Base-by-base conservation (phyloP, 37 sponge, comb jelly and placozoan species). In the Amphimedon queenslandica region DNA sequence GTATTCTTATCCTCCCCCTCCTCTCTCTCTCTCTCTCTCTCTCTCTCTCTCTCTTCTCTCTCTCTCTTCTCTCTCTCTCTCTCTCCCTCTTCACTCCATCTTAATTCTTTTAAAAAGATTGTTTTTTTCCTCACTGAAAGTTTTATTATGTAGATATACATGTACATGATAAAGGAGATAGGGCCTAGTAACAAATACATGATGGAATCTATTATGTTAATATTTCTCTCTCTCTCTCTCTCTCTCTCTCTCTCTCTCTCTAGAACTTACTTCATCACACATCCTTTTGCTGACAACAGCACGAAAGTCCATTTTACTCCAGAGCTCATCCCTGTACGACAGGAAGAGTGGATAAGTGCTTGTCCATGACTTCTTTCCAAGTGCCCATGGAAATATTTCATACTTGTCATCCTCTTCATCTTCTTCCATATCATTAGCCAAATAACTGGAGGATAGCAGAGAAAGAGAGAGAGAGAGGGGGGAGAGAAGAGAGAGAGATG, bases 341-440 rank as follows among this genome's bases (percentile, higher is more conserved):
- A 92, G 82, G 70, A 92, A 84, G 1, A 38, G 37, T 1, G 82
- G 85, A 57, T 83, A 88, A 66, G 43, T 40, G 8, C 40, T 72
- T 69, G 75, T 76, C 93, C 93, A 92, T n/a, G n/a, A n/a, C 0
- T 43, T 43, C 40, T 57, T 55, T 2, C 93, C 93, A 6, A 92
- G 74, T 10, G 86, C 93, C 90, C 93, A 92, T 0, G 93, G 82
- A 42, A 92, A 87, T 34, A 92, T 87, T 66, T 88, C 93, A 35
- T 87, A 84, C 66, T 92, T 92, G 56, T 85, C 82, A 37, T 92
- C 89, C 42, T 92, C 93, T 33, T 92, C 85, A 40, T 92, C 93
- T 67, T 92, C 93, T 61, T 92, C 93, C 82, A 92, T 92, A 32
- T 92, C 93, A 64, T 85, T 85, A 13, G 93, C 93, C 4, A 92